Evolutionary conservation across 2,888 invertebrate species (phyloP).

Genomic region (Plusia festucae): DNA sequence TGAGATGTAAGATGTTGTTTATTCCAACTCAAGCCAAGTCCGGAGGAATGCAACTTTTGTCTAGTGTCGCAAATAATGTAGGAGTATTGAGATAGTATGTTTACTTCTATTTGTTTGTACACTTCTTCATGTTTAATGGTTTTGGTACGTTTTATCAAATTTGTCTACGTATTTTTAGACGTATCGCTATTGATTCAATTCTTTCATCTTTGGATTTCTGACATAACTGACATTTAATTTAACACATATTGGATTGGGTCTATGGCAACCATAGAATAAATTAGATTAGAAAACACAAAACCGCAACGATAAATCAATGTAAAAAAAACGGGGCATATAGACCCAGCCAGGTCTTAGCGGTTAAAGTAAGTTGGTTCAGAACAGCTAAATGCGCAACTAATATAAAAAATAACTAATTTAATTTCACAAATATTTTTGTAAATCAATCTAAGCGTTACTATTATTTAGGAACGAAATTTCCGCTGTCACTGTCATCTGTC

Average conservation of each 20-base stretch:
- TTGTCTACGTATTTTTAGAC: slow-evolving; percentile 6
- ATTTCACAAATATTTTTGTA: too few relatives aligned
- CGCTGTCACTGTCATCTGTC: slow-evolving; percentile 2
- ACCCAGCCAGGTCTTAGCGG: too few relatives aligned
- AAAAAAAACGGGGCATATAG: too few relatives aligned
- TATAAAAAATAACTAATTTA: too few relatives aligned
- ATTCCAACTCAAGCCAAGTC: slow-evolving; percentile 4
- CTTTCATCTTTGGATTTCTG: slow-evolving; percentile 4
- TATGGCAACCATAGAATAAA: background rate
- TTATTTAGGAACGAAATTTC: background rate
- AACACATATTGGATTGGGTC: background rate
- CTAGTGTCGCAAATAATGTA: background rate
- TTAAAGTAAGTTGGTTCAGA: too few relatives aligned
- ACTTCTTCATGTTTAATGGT: background rate
- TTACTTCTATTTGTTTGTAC: background rate
- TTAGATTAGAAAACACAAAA: background rate
- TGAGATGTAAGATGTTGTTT: slow-evolving; percentile 3
- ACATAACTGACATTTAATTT: background rate
- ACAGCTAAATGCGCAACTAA: too few relatives aligned
- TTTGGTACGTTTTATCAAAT: background rate
- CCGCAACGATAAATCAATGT: too few relatives aligned
- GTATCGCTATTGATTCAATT: background rate
- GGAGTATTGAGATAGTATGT: background rate
- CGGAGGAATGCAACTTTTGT: background rate
- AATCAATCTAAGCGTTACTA: too few relatives aligned